A percentile compares a stretch with the other conserved stretches of the same genome.
phyloP scores from a whole-genome alignment of 2,888 invertebrate genomes.

The Eupithecia insigniata region DNA sequence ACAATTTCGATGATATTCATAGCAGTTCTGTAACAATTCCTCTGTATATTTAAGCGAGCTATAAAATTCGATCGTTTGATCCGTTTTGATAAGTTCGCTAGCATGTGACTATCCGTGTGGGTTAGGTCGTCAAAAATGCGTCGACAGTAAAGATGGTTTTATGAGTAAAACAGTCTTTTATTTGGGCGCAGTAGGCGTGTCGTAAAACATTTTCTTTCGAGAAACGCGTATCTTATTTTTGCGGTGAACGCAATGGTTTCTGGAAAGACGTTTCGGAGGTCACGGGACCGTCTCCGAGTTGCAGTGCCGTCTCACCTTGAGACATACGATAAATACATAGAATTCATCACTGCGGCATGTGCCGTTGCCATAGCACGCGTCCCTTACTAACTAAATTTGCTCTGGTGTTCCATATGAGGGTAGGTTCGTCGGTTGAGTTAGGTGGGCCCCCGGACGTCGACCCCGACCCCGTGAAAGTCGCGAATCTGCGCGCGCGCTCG shows the following conservation, averaged over 20 bases:
- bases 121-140: constrained; percentile 56
- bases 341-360: constrained; percentile 28
- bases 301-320: constrained; percentile 56
- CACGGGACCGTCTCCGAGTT: constrained; percentile 40
- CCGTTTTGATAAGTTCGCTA: constrained; percentile 39
- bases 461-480: constrained; percentile 82
- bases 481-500: constrained; percentile 76
- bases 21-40: neutral
- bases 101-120: constrained; percentile 68
- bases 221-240: constrained; percentile 62
- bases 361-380: constrained; percentile 41
- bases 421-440: constrained; percentile 62
- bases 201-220: constrained; percentile 69
- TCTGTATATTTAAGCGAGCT: constrained; percentile 3
- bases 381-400: constrained; percentile 12
- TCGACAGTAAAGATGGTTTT: constrained; percentile 68
- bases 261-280: constrained; percentile 55
- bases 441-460: constrained; percentile 79
- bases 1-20: neutral
- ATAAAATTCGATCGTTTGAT: constrained; percentile 23
- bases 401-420: constrained; percentile 31
- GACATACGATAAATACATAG: constrained; percentile 46
- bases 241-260: constrained; percentile 63
- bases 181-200: constrained; percentile 69
- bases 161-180: constrained; percentile 62